Base-by-base conservation (phyloP, 2,888 invertebrate species). In the Mayetiola destructor region DNA sequence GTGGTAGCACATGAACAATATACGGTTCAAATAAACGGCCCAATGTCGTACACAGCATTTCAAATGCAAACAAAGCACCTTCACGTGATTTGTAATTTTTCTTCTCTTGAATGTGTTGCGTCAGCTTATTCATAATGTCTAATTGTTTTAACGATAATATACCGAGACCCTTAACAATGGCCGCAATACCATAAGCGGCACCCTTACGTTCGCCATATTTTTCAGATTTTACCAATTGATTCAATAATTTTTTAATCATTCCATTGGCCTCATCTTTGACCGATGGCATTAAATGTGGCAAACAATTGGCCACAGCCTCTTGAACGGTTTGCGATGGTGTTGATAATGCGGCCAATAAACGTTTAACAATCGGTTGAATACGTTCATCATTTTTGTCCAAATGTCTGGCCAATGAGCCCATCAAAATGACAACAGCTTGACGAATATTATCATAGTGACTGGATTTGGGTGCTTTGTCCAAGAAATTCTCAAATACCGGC, bases 321-420 rank as follows among this genome's bases (percentile, higher is more conserved):
- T 99, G 97, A 0, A 97, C 94, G 77, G 91, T 90, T 69, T 97
- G 95, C 37, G 96, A 95, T 12, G 99, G 99, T 37, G 97, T 99
- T 35, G 89, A 88, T 4, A 99, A 76, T 1, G 96, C 90, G 56
- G 89, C 84, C 56, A 99, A 82, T 52, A 99, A 77, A 59, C 95
- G 80, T 64, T 84, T 81, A 9, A 97, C 86, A 66, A 99, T 97
- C n/a, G 96, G 94, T 67, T 88, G 87, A 64, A 96, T 86, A 66
- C 92, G 78, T 3, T 83, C 80, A 74, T 96, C 94, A 61, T 84
- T 84, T 61, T 89, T 88, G 64, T 89, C 91, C 65, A 97, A 80
- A 79, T 97, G 95, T 42, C 91, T 81, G n/a, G 97, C 97, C 63
- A 99, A 76, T 0, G 91, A 92, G 4, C 99, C 99, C 87, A 99